Evolutionary conservation across 2,113 vertebrate genomes (phyloP).

Genomic region (Eubucco bourcierii): DNA sequence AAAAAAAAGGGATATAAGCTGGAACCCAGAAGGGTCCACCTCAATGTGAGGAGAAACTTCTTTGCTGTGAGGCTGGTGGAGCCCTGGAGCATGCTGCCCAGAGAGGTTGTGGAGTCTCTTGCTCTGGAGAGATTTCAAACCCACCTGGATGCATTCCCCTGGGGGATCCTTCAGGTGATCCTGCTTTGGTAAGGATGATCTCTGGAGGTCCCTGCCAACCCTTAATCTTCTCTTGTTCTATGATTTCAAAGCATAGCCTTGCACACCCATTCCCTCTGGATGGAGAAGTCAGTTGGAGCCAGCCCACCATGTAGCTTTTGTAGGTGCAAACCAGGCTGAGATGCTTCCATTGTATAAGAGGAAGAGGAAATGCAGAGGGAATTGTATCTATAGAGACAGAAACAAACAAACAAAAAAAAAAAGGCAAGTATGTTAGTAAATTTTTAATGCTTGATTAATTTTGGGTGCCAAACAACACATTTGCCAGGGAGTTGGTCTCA

Average conservation of each 20-base stretch:
- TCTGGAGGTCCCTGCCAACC: too few species aligned
- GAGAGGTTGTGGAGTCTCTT: too few species aligned
- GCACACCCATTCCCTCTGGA: background rate
- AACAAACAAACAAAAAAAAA: background rate
- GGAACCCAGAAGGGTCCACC: too few species aligned
- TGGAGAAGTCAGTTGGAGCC: fast-evolving
- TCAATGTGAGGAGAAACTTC: too few species aligned
- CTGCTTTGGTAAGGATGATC: too few species aligned
- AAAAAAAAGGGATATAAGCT: too few species aligned
- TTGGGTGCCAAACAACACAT: background rate
- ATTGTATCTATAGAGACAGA: background rate
- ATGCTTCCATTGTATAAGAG: background rate
- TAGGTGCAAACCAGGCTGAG: background rate
- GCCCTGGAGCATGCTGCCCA: too few species aligned
- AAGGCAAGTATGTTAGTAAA: background rate
- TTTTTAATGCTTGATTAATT: conserved; percentile 6
- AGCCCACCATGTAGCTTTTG: background rate
- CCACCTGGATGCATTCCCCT: too few species aligned
- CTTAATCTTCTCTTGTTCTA: background rate
- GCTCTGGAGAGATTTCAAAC: too few species aligned
- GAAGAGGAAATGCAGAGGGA: background rate
- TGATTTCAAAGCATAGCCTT: background rate
- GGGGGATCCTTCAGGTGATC: too few species aligned
- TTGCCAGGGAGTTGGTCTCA: background rate
- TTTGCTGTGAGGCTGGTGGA: too few species aligned